Evolutionary conservation across 1,140 invertebrate genomes (phyloP).

Genomic region (Ditylenchus dipsaci): DNA sequence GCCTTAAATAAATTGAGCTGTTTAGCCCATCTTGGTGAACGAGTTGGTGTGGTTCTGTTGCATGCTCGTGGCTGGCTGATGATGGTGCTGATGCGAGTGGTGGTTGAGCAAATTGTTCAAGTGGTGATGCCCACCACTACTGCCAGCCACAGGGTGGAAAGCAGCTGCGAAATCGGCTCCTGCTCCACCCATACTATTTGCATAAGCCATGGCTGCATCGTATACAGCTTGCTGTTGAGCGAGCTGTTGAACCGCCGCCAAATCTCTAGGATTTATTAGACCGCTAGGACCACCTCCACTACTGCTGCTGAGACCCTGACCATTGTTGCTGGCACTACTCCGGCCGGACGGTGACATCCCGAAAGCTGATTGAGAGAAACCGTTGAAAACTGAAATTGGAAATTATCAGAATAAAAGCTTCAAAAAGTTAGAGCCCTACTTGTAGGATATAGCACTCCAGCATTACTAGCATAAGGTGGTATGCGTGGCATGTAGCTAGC

Average conservation of each 20-base stretch:
- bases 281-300: slow-evolving; percentile 14
- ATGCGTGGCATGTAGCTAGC: slow-evolving; percentile 43
- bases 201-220: slow-evolving; percentile 41
- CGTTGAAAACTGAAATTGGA: slow-evolving; percentile 44
- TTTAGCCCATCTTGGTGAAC: background rate
- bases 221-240: slow-evolving; percentile 49
- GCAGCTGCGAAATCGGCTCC: background rate
- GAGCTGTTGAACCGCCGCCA: slow-evolving; percentile 36
- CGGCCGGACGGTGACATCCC: slow-evolving; percentile 41
- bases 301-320: background rate
- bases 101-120: background rate
- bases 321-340: slow-evolving; percentile 39
- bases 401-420: background rate
- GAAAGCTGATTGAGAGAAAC: slow-evolving; percentile 38
- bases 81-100: background rate
- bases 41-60: background rate
- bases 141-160: background rate
- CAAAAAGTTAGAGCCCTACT: slow-evolving; percentile 3
- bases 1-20: no score
- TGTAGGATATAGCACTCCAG: slow-evolving; percentile 37
- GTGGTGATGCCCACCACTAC: background rate
- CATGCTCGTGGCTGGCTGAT: background rate
- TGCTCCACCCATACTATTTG: slow-evolving; percentile 17
- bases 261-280: slow-evolving; percentile 40
- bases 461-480: slow-evolving; percentile 25